A percentile compares a stretch with the other conserved stretches of the same genome.
These are phyloP conservation scores for Engystomops pustulosus DNA, from an alignment of 2,113 vertebrate species.

Conservation along the genomic window DNA sequence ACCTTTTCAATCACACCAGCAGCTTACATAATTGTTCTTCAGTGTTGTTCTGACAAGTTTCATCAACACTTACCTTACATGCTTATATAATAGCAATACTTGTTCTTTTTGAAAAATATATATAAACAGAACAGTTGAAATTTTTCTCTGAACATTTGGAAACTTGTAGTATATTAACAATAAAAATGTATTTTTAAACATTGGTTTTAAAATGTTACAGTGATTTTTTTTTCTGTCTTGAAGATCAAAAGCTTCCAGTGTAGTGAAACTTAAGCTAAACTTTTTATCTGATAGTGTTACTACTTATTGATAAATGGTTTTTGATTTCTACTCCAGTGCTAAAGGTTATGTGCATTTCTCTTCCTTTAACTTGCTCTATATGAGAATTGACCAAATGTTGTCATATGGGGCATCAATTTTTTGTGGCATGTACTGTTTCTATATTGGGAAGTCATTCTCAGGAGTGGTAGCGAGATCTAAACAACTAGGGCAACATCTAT, in stretches of 20 bases:
- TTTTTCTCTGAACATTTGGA: not conserved
- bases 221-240: not conserved
- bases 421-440: no score
- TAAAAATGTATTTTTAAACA: not conserved
- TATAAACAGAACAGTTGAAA: not conserved
- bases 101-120: not conserved
- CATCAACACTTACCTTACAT: not conserved
- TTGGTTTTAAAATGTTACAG: not conserved
- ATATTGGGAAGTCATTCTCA: no score
- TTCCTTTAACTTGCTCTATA: no score
- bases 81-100: not conserved
- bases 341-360: no score
- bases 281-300: no score
- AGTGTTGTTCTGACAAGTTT: not conserved
- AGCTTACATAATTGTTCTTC: not conserved
- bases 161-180: not conserved
- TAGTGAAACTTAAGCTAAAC: no score
- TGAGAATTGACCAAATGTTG: no score
- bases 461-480: no score
- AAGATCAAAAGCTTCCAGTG: not conserved
- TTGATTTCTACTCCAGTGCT: no score
- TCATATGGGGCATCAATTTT: no score
- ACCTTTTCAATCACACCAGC: not conserved
- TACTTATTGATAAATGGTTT: no score
- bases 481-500: no score